A percentile compares a stretch with the other conserved stretches of the same genome.
These are phyloP conservation scores for Megaceryle maxima DNA, from an alignment of 2,113 vertebrate genomes.

Conservation along the genomic window DNA sequence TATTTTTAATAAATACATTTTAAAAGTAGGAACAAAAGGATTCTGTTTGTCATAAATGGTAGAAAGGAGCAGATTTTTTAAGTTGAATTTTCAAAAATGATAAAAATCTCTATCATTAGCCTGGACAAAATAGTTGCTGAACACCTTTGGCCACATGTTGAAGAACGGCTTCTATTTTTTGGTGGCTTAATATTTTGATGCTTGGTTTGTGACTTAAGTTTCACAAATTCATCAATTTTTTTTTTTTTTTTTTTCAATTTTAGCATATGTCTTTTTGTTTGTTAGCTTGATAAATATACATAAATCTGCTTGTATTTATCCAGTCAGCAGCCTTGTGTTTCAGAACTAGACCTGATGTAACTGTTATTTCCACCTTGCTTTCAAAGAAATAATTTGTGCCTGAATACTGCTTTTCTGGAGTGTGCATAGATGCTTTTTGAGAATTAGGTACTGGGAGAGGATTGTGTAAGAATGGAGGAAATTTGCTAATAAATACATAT, in stretches of 20 bases:
- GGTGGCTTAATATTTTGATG: neutral
- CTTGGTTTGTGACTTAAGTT: neutral
- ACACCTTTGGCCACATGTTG: neutral
- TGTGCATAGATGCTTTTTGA: neutral
- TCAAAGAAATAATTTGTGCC: neutral
- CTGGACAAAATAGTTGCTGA: neutral
- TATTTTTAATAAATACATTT: neutral
- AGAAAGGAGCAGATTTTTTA: neutral
- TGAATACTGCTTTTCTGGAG: neutral
- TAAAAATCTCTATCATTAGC: neutral
- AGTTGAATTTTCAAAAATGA: neutral
- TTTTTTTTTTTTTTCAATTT: accelerated
- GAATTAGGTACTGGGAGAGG: neutral
- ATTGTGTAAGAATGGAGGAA: neutral
- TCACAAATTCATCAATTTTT: neutral
- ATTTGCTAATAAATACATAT: neutral
- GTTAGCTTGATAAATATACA: neutral
- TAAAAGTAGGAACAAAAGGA: neutral
- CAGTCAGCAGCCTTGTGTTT: neutral
- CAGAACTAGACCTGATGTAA: neutral
- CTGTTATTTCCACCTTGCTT: neutral
- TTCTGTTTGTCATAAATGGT: neutral
- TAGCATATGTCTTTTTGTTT: neutral
- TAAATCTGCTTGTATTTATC: neutral
- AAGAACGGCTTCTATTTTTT: neutral